A percentile compares a stretch with the other conserved stretches of the same genome.
phyloP scores from a whole-genome alignment of 2,113 vertebrate species.

The Hippocampus comes region DNA sequence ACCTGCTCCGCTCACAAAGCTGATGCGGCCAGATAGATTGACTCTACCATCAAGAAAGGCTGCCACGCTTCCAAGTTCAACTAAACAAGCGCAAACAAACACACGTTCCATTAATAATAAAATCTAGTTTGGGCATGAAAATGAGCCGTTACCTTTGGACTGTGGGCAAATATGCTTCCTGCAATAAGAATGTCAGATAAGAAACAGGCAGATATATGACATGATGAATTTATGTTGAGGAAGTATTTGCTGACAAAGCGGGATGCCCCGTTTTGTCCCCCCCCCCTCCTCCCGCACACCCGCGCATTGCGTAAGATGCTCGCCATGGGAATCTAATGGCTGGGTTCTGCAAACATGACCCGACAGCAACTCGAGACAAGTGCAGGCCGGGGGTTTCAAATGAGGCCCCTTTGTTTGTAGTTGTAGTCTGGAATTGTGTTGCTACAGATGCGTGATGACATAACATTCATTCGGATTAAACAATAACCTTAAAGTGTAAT shows the following conservation, averaged over 20 bases:
- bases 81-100: neutral
- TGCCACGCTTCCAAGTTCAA: neutral
- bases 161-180: neutral
- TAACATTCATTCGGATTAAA: no score
- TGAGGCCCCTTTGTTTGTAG: neutral
- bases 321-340: constrained; percentile 21
- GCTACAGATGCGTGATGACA: neutral
- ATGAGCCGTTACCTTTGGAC: neutral
- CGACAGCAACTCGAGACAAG: neutral
- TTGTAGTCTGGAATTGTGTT: neutral
- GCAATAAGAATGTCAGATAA: constrained; percentile 6
- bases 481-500: neutral
- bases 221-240: neutral
- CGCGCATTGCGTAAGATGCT: neutral
- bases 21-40: no score
- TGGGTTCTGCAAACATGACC: constrained; percentile 3
- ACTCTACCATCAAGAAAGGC: no score
- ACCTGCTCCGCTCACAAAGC: no score
- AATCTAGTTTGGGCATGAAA: constrained; percentile 19
- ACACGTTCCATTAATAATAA: neutral
- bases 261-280: neutral
- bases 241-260: neutral
- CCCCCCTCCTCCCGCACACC: no score
- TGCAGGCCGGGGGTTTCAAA: neutral
- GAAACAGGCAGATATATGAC: neutral